phyloP scores from a whole-genome alignment of 2,888 invertebrate species.

The Archips xylosteana region DNA sequence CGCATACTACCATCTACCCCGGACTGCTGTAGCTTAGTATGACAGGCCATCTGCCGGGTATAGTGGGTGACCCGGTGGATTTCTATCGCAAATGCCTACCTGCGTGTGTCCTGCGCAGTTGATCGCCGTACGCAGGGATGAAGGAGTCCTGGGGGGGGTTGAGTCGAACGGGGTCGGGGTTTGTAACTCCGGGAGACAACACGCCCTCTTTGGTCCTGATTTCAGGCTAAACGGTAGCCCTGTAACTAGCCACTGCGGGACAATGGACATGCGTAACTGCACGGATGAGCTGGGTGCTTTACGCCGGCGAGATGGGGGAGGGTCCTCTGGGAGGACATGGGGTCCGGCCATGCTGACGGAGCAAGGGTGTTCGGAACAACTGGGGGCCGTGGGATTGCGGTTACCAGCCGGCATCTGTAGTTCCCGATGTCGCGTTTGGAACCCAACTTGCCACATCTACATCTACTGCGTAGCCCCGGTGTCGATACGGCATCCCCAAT shows the following conservation, averaged over 20 bases:
- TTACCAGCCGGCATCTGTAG: too few relatives aligned
- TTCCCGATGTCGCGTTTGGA: too few relatives aligned
- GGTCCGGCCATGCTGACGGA: not conserved
- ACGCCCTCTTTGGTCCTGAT: constrained; percentile 15
- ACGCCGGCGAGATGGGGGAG: not conserved
- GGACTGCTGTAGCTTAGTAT: not conserved
- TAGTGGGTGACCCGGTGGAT: not conserved
- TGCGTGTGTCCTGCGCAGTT: not conserved
- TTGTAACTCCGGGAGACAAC: not conserved
- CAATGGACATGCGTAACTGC: not conserved
- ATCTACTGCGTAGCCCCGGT: too few relatives aligned
- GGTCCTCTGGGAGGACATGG: not conserved
- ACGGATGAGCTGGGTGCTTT: not conserved
- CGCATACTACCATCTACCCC: not conserved
- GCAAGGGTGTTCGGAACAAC: not conserved
- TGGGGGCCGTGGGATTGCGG: too few relatives aligned
- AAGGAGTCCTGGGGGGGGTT: constrained; percentile 18
- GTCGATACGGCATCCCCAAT: too few relatives aligned
- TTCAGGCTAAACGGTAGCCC: constrained; percentile 23
- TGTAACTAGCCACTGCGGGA: constrained; percentile 10
- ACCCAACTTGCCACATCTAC: too few relatives aligned
- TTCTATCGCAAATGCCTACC: not conserved
- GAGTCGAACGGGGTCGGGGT: not conserved
- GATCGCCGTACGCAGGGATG: constrained; percentile 17
- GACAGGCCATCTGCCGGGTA: not conserved